Evolutionary conservation across 2,888 invertebrate genomes (phyloP), one percentile per base, ranked within the genome.

Genomic region (Polymixis lichenea): DNA sequence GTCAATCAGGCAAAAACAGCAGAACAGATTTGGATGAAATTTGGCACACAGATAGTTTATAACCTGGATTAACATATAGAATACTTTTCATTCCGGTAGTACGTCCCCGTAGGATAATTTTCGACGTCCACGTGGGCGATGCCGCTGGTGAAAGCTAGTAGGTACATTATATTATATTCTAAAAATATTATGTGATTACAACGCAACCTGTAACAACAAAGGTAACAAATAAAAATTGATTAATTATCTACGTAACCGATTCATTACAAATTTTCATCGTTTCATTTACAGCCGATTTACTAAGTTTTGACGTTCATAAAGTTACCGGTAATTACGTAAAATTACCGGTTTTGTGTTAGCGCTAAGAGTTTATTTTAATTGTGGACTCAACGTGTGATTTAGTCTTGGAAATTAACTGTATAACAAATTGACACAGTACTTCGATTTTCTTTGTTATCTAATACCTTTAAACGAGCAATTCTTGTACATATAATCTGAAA

Each of bases 251-350:
- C 66, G 32, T 66, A 76, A 73, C 56, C 49, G 43, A 71, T 64
- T 82, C 53, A 74, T 83, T 80, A 75, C 0, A 7, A 70, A 79
- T 86, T 82, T 70, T 62, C 56, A 70, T 61, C 73, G n/a, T 72
- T 77, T 69, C 9, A 56, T 58, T 72, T 75, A 75, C 61, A 72
- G n/a, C 38, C 61, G 32, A 73, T 72, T 76, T 72, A 55, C 58
- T 67, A 38, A 80, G 55, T 72, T 78, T 60, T 51, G 76, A 55
- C 55, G 13, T 70, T 55, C 19, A 53, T 77, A 53, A 77, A 69
- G 61, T 62, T 53, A 83, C 76, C 71, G 25, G 65, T 72, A 74
- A 80, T 83, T 83, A 74, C 28, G 15, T 71, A n/a, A 74, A 81
- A 77, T 72, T 70, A 67, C 61, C 38, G 75, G 61, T 71, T 17